phyloP scores from a whole-genome alignment of 2,888 invertebrate genomes.

The Tinea semifulvella region DNA sequence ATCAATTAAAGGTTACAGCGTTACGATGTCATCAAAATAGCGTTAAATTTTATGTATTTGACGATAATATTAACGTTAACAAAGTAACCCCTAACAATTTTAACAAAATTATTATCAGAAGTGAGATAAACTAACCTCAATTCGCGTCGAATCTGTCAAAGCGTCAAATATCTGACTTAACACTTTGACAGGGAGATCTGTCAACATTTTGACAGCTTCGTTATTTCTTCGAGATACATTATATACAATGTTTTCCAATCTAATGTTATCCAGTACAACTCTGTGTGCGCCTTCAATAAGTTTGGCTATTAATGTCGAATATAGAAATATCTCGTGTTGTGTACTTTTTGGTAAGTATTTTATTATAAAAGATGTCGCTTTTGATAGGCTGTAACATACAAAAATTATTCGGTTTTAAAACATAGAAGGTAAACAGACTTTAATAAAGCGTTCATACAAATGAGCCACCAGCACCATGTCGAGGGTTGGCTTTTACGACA shows the following conservation, averaged over 20 bases:
- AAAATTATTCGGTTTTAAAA: not conserved
- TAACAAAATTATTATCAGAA: too few relatives aligned
- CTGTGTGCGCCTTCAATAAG: constrained; percentile 42
- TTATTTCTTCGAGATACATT: constrained; percentile 46
- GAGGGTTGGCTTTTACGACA: too few relatives aligned
- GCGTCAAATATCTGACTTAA: constrained; percentile 47
- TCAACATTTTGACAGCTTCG: constrained; percentile 36
- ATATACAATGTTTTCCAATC: constrained; percentile 49
- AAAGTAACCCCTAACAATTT: too few relatives aligned
- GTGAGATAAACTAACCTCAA: constrained; percentile 50
- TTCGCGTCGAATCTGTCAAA: constrained; percentile 48
- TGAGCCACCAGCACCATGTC: too few relatives aligned
- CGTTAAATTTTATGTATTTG: too few relatives aligned
- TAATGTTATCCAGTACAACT: constrained; percentile 43
- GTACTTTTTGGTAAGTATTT: constrained; percentile 38
- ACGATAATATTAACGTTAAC: too few relatives aligned
- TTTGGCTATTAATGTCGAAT: constrained; percentile 48
- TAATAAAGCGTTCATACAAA: too few relatives aligned
- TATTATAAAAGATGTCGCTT: constrained; percentile 35
- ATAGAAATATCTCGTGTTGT: constrained; percentile 44
- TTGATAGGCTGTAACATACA: constrained; percentile 32
- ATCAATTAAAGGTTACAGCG: too few relatives aligned
- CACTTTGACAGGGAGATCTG: constrained; percentile 32
- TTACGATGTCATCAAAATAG: too few relatives aligned
- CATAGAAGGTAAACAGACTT: not conserved